Conservation (phyloP, 1,140 invertebrate species). For the Diorhabda carinulata region DNA sequence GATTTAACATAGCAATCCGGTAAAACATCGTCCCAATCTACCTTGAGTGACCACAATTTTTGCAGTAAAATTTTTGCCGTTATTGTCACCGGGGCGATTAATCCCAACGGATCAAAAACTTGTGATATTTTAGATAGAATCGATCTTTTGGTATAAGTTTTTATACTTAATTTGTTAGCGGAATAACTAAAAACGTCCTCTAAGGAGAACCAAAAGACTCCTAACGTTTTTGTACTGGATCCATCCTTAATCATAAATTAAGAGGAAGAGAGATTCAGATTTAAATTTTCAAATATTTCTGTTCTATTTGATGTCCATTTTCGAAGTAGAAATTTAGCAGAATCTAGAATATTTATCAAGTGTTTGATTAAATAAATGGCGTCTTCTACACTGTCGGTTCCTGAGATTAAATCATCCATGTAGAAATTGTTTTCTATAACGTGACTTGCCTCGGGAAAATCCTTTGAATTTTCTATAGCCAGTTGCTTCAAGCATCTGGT, state of each 20-base stretch:
- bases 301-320: no score
- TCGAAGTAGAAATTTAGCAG: no score
- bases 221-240: no score
- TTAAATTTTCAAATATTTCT: no score
- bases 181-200: conserved; percentile 7
- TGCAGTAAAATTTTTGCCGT: conserved; percentile 50
- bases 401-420: no score
- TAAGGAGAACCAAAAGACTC: conserved; percentile 5
- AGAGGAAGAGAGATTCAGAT: no score
- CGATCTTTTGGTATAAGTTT: conserved; percentile 21
- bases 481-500: conserved; percentile 3
- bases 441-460: no score
- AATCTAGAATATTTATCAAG: no score
- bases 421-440: no score
- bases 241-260: no score
- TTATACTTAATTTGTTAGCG: background rate
- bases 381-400: no score
- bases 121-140: conserved; percentile 27
- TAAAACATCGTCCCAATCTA: conserved; percentile 25
- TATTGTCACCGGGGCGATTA: conserved; percentile 46
- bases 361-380: no score
- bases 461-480: background rate
- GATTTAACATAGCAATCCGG: conserved; percentile 6
- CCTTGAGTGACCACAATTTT: conserved; percentile 41
- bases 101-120: conserved; percentile 48